Evolutionary conservation across 2,797 vertebrate species (phyloP), one percentile per base, ranked within the genome.

Genomic region (Neosilurus hyrtlii): DNA sequence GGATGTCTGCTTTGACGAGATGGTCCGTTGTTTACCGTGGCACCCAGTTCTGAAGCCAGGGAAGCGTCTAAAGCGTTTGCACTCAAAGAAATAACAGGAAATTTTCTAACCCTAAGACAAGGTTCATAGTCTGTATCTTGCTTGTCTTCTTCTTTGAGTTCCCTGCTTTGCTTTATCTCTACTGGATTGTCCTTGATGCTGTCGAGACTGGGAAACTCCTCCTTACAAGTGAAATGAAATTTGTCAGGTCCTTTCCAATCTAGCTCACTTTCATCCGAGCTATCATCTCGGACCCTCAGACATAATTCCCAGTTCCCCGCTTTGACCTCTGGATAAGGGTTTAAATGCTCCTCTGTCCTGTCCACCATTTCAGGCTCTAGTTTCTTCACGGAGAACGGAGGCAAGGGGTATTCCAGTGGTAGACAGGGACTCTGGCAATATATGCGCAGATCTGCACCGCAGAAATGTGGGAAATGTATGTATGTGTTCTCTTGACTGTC

Each of bases 391-490:
- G 77, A 94, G 81, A 96, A 92, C 18, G 94, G 90, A 49, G 95
- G 94, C 85, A 95, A 85, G 52, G 97, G 96, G 88, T 96, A 96
- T 72, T 94, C 90, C 52, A 96, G 95, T 59, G 96, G 95, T 71
- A 88, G 89, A 88, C 96, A 95, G 71, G 97, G 96, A 85, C 94
- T 97, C 90, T 99, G 98, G 89, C 96, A 94, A 89, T 99, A 99
- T 91, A 99, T 97, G 71, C 97, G 93, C 87, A 99, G 91, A 90
- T 99, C 98, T 49, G 98, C 97, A 57, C 98, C 98, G 87, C 98
- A 99, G 88, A 99, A 99, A 90, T 99, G 98, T 51, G 98, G 98
- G 83, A 99, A 99, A 91, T 99, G 98, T 90, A 99, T 96, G 80
- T 98, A 99, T 0, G 96, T 96, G 83, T 98, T 97, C 83, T 99